phyloP scores from a whole-genome alignment of 2,113 vertebrate genomes.

The Nannospalax galili region DNA sequence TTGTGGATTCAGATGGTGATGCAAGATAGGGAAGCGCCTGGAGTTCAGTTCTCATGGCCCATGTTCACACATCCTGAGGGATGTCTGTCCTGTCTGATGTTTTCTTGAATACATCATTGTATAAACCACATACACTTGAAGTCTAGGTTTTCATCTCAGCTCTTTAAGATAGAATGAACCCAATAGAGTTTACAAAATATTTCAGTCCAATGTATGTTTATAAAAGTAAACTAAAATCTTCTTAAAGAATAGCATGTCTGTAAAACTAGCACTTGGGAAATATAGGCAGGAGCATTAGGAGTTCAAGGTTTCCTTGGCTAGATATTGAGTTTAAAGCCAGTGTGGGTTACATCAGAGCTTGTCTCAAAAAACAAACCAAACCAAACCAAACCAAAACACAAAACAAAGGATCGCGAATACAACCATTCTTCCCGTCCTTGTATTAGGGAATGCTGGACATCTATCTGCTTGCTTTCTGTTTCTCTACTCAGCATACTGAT shows the following conservation, averaged over 20 bases:
- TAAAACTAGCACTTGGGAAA: too few relatives aligned
- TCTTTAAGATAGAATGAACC: background rate
- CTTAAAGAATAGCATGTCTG: slow-evolving; percentile 44
- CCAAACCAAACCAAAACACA: background rate
- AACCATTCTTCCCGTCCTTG: slow-evolving; percentile 50
- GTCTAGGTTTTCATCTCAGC: slow-evolving; percentile 67
- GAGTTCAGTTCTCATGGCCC: background rate
- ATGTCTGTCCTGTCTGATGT: slow-evolving; percentile 55
- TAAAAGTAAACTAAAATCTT: slow-evolving; percentile 11
- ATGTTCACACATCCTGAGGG: slow-evolving; percentile 66
- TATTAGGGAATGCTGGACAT: background rate
- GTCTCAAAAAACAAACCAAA: background rate
- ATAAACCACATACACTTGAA: slow-evolving; percentile 49
- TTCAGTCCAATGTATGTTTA: slow-evolving; percentile 50
- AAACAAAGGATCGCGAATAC: slow-evolving; percentile 55
- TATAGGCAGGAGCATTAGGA: too few relatives aligned
- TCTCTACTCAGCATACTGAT: slow-evolving; percentile 28
- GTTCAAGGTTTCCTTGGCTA: background rate
- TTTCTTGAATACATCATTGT: slow-evolving; percentile 59
- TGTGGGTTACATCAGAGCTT: background rate
- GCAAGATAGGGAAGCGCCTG: slow-evolving; percentile 31
- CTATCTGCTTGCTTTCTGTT: slow-evolving; percentile 64
- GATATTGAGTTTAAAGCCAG: background rate
- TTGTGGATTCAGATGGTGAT: slow-evolving; percentile 54
- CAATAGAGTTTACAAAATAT: slow-evolving; percentile 62